Conservation (phyloP, 30 jellyfish, hydroid and myxozoan species). For the Hydractinia echinata region DNA sequence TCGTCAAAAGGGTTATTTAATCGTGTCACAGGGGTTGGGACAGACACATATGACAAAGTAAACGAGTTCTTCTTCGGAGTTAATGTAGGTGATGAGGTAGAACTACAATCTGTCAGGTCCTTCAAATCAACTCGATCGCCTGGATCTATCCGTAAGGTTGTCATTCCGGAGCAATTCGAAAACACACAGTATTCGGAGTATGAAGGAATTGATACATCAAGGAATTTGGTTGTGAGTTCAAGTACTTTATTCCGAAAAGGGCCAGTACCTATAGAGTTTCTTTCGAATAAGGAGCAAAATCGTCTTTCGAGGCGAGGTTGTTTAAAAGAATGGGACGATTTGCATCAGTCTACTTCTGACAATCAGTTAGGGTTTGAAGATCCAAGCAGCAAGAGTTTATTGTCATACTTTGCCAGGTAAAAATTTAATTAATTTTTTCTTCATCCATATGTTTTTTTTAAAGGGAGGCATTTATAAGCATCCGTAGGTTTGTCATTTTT, state of each 20-base stretch:
- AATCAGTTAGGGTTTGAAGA: not conserved
- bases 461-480: too few species aligned
- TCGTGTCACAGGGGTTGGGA: not conserved
- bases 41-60: not conserved
- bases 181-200: not conserved
- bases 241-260: conserved; percentile 38
- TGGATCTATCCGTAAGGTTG: not conserved
- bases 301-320: conserved; percentile 25
- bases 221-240: conserved; percentile 22
- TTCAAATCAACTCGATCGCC: not conserved
- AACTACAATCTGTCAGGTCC: not conserved
- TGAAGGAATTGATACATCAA: conserved; percentile 14
- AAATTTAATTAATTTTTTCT: too few species aligned
- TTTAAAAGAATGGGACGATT: conserved; percentile 26
- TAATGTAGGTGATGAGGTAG: conserved; percentile 14
- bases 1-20: not conserved
- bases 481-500: too few species aligned
- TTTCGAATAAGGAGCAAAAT: conserved; percentile 30
- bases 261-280: conserved; percentile 45
- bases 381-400: conserved; percentile 57
- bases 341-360: not conserved
- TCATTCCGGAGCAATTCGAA: not conserved
- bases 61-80: conserved; percentile 9
- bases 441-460: too few species aligned
- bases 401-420: conserved; percentile 54